Evolutionary conservation across 2,888 invertebrate genomes (phyloP), one percentile per base, ranked within the genome.

Genomic region (Cephus runcator): DNA sequence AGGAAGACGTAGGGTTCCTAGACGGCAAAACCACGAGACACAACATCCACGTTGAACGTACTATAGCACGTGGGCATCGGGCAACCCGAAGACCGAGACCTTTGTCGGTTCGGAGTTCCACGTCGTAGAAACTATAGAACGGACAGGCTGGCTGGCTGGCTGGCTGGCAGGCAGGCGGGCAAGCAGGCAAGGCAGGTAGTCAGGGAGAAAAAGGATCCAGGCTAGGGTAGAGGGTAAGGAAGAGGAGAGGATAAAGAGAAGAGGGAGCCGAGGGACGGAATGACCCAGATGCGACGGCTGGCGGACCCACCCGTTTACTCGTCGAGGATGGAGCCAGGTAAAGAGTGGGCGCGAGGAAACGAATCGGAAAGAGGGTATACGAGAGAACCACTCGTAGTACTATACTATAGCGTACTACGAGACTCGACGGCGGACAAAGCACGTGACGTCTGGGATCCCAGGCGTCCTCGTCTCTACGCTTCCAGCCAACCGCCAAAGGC

Each of bases 401-500:
- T 56, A 71, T 71, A 71, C 71, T 76, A 35, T 68, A 36, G 34
- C 34, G 69, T 31, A 75, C 73, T 33, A 79, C 68, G 73, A 71
- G 23, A 77, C 56, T 36, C 34, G 77, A 34, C 79, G 83, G 77
- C 81, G 85, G 79, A 80, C 84, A 84, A 84, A 85, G 83, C 88
- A 86, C 87, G 87, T 86, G 86, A 87, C 82, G 88, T 87, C 87
- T 87, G 87, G 86, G 77, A 80, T 84, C 82, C 83, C 83, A 3
- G 83, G 78, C 83, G 84, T 87, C 84, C 85, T 86, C 87, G 82
- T 84, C 34, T 34, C 74, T 40, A 69, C 69, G 31, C 73, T 80
- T 81, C 77, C 79, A 79, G 75, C 33, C n/a, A 73, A 33, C 74
- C 34, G 31, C 69, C 30, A 23, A 40, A 30, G 23, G 11, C 68